Percentiles rank a stretch among this genome's conserved stretches.
These are phyloP conservation scores for Platorchestia sp. DNA, from an alignment of 1,140 invertebrate genomes.

Conservation along the genomic window DNA sequence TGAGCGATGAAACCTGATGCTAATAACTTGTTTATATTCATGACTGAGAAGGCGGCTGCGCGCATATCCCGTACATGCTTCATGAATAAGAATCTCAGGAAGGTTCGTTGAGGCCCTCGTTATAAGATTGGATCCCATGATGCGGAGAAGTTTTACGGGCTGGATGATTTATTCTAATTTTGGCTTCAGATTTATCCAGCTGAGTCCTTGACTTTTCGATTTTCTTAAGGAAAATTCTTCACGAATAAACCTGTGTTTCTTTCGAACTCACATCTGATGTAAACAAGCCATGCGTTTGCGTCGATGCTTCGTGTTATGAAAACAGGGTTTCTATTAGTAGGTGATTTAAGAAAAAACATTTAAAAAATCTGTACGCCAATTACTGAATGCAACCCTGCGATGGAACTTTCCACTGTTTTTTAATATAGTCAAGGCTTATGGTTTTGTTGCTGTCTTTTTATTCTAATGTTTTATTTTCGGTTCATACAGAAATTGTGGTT, in stretches of 20 bases:
- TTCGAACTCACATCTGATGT: neutral
- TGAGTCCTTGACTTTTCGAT: neutral
- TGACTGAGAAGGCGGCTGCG: neutral
- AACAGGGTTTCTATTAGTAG: no score
- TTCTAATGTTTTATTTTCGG: no score
- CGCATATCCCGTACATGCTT: neutral
- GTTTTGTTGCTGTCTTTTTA: no score
- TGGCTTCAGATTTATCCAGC: neutral
- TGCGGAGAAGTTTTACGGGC: neutral
- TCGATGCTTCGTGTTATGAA: no score
- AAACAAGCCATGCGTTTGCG: neutral
- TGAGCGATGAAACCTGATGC: neutral
- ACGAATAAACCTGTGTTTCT: neutral
- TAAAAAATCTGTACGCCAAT: no score
- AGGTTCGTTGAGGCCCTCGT: neutral
- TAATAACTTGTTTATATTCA: conserved; percentile 3
- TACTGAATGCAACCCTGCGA: no score
- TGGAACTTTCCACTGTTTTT: no score
- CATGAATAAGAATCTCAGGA: neutral
- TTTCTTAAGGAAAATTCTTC: neutral
- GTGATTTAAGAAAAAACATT: no score
- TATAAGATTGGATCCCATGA: neutral
- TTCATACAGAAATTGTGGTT: no score
- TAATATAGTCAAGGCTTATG: no score
- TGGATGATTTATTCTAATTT: neutral